These are phyloP conservation scores for Glareola pratincola DNA, from an alignment of 2,113 vertebrate species.

Conservation along the genomic window DNA sequence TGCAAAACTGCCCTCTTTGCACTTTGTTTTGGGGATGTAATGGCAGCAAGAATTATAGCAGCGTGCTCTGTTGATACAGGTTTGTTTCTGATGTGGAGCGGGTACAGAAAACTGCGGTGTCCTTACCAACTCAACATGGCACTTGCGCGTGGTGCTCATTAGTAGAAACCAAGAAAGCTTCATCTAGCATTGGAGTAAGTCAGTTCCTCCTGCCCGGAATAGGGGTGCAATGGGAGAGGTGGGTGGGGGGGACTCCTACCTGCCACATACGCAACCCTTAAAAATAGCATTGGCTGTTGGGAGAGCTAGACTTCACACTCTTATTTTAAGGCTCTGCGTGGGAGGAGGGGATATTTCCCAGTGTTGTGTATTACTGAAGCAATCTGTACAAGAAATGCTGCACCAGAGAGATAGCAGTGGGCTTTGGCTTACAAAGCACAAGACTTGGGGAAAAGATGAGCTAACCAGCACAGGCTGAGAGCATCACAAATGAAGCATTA, in stretches of 20 bases:
- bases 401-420: not conserved
- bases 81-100: not conserved
- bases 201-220: not conserved
- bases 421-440: slow-evolving; percentile 25
- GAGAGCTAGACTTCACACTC: slow-evolving; percentile 60
- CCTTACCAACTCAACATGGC: rapidly evolving
- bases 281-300: slow-evolving; percentile 48
- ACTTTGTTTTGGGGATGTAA: not conserved
- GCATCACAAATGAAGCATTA: not conserved
- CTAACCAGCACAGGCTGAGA: not conserved
- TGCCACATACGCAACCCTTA: slow-evolving; percentile 29
- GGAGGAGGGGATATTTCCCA: slow-evolving; percentile 61
- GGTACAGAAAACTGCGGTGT: not conserved
- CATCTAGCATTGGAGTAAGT: not conserved
- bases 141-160: rapidly evolving
- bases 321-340: slow-evolving; percentile 55
- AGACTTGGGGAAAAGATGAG: not conserved
- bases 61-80: not conserved
- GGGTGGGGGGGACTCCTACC: slow-evolving; percentile 55
- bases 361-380: slow-evolving; percentile 39
- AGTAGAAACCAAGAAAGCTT: not conserved
- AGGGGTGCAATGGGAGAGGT: slow-evolving; percentile 46
- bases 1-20: not conserved
- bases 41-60: not conserved
- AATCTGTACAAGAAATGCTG: slow-evolving; percentile 53